Conservation (phyloP, 2,113 vertebrate species). For the Colius striatus region DNA sequence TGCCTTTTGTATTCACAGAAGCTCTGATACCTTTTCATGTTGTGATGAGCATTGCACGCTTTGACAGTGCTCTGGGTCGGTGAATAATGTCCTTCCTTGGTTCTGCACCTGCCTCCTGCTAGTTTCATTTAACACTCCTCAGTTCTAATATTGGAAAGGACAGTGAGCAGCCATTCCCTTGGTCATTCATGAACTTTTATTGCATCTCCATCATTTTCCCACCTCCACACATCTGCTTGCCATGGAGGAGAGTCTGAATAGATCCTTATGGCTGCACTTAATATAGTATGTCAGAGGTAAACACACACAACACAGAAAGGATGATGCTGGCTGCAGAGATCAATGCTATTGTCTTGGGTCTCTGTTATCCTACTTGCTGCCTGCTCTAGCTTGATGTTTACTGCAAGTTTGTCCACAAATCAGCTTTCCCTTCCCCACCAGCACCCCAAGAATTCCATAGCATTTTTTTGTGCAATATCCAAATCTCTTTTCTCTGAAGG, state of each 20-base stretch:
- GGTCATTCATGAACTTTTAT: background rate
- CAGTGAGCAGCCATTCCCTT: background rate
- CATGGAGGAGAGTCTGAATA: background rate
- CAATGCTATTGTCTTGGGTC: accelerated
- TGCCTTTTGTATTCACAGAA: background rate
- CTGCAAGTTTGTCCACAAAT: background rate
- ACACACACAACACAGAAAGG: background rate
- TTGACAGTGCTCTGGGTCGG: background rate
- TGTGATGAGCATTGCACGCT: background rate
- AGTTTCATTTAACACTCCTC: background rate
- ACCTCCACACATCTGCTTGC: background rate
- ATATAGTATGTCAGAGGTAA: background rate
- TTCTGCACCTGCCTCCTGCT: background rate
- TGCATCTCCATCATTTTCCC: background rate
- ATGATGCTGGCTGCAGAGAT: background rate
- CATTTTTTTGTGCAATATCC: background rate
- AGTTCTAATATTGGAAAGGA: background rate
- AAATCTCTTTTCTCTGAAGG: background rate
- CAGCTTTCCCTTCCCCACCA: background rate
- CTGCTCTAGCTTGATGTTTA: background rate
- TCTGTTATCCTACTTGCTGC: background rate
- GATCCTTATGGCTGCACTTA: background rate
- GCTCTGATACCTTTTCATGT: background rate
- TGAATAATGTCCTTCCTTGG: background rate
- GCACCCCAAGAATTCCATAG: background rate